Evolutionary conservation across 2,113 vertebrate species (phyloP).

Genomic region (Ptychochromis oligacanthus): DNA sequence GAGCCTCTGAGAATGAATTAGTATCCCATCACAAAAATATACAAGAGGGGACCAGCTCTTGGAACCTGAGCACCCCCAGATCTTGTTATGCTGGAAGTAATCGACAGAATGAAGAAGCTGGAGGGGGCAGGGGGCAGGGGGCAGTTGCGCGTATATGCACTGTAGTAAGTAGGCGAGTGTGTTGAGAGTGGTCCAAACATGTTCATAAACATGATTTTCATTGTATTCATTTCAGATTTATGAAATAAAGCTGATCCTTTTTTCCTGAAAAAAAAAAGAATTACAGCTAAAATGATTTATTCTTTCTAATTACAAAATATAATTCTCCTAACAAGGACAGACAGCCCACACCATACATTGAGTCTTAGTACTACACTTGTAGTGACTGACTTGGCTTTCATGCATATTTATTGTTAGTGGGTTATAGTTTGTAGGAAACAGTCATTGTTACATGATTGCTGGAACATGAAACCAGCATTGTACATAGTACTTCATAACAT

Average conservation of each 20-base stretch:
- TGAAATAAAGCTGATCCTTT: constrained; percentile 12
- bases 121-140: not conserved
- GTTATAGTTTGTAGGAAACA: constrained; percentile 34
- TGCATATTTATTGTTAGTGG: constrained; percentile 44
- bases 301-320: constrained; percentile 18
- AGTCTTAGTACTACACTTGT: not conserved
- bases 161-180: constrained; percentile 29
- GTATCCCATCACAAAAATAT: constrained; percentile 80
- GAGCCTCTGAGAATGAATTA: constrained; percentile 76
- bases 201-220: constrained; percentile 41
- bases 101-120: constrained; percentile 57
- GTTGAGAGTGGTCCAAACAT: constrained; percentile 12
- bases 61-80: constrained; percentile 70
- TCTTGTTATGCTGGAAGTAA: constrained; percentile 72
- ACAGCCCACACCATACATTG: not conserved
- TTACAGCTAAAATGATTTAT: constrained; percentile 20
- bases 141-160: constrained; percentile 8
- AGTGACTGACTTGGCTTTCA: constrained; percentile 21
- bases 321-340: constrained; percentile 4
- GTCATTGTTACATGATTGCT: constrained; percentile 32
- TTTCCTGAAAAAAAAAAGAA: not conserved
- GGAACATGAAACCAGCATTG: constrained; percentile 22
- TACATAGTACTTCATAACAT: constrained; percentile 34
- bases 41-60: constrained; percentile 72
- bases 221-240: constrained; percentile 33